phyloP scores from a whole-genome alignment of 2,797 vertebrate genomes.

The Oreortyx pictus region DNA sequence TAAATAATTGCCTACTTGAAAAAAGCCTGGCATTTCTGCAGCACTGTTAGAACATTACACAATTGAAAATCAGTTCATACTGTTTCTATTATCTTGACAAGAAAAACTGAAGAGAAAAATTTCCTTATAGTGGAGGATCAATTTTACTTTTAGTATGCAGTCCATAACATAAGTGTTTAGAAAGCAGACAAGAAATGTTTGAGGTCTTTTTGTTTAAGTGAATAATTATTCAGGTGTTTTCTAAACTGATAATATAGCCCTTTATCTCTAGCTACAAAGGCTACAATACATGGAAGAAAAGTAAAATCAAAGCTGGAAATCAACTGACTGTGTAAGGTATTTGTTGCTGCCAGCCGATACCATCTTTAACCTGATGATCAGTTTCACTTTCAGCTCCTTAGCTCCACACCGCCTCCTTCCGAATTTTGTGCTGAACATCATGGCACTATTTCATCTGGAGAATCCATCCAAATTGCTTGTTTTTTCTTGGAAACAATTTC shows the following conservation, averaged over 20 bases:
- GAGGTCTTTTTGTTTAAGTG: neutral
- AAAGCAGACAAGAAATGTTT: neutral
- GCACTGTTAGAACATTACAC: neutral
- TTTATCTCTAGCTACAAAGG: neutral
- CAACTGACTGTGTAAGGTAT: neutral
- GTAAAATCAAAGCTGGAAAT: neutral
- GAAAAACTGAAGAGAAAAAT: neutral
- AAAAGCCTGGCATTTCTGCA: neutral
- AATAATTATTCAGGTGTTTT: neutral
- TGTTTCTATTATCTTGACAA: neutral
- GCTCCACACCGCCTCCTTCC: neutral
- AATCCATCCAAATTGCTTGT: neutral
- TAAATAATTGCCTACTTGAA: neutral
- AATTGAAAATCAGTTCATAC: neutral
- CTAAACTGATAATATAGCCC: neutral
- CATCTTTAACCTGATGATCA: neutral
- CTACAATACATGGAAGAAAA: neutral
- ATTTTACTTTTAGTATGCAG: neutral
- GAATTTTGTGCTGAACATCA: neutral
- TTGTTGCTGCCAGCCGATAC: neutral
- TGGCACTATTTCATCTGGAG: neutral
- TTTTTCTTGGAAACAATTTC: constrained; percentile 49
- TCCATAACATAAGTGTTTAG: neutral
- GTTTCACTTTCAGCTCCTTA: neutral
- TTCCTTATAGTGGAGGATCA: neutral